Evolutionary conservation across 1,140 invertebrate species (phyloP), one percentile per base, ranked within the genome.

Genomic region (Popillia japonica): DNA sequence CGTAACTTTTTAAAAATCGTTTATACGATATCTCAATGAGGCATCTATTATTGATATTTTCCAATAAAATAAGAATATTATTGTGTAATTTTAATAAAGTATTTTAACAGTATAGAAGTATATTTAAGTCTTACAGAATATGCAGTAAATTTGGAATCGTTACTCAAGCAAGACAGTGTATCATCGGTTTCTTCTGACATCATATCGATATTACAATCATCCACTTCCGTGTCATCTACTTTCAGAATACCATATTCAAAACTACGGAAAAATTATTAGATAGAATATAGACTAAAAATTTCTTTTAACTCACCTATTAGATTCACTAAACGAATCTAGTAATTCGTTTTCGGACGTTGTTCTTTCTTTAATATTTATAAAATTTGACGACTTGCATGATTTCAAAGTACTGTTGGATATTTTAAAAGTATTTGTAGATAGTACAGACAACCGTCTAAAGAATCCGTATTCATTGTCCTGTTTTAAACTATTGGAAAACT

Each of bases 131-230:
- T 27, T 68, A 68, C 61, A 23, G 61, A 68, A 68, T 68, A 68
- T 22, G 61, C 61, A 6, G 61, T 68, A 68, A 68, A 68, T 68
- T 68, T 68, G 11, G 61, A 68, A 22, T 68, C 61, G 9, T 68
- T 14, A 8, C 61, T 68, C 22, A 68, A 68, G 22, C 61, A 68
- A 27, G 61, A 68, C 27, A 68, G 11, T 14, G 61, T 27, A 22
- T 68, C 61, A 27, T 68, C 61, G 22, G 17, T 68, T 6, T 68
- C 61, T 10, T 68, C 61, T 8, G 22, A 68, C 17, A 27, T 17
- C 11, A 17, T 27, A 68, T 68, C 61, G 22, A 68, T 27, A 23
- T 14, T 11, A 27, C 20, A 6, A 27, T 22, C 27, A 27, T 68
- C 61, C 20, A 22, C 22, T 22, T 68, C 61, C 3, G 22, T 3